A percentile compares a stretch with the other conserved stretches of the same genome.
phyloP scores from a whole-genome alignment of 2,797 vertebrate genomes.

The Rhabdophis nuchalis region DNA sequence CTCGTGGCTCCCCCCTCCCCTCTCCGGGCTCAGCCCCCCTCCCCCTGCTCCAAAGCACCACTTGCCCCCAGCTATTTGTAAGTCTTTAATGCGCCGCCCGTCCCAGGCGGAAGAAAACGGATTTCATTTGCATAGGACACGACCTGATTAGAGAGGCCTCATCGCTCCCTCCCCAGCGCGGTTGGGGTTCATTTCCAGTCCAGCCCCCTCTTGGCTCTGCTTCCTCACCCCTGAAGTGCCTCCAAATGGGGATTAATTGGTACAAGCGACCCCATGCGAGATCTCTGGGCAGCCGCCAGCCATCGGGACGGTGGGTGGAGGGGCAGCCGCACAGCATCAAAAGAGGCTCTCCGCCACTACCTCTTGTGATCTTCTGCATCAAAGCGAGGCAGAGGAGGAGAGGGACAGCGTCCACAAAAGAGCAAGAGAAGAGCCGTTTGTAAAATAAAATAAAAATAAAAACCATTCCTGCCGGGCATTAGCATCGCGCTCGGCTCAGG shows the following conservation, averaged over 20 bases:
- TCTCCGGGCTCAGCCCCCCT: neutral
- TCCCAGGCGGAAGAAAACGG: conserved; percentile 9
- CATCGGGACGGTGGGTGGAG: too few species aligned
- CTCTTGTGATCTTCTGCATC: too few species aligned
- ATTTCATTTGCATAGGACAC: neutral
- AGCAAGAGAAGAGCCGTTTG: neutral
- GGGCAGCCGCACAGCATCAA: neutral
- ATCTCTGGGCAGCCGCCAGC: neutral
- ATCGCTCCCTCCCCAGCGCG: neutral
- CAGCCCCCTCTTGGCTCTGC: neutral
- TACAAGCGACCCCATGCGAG: neutral
- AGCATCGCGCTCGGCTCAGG: neutral
- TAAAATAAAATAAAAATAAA: too few species aligned
- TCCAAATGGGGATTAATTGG: neutral
- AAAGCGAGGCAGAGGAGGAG: neutral
- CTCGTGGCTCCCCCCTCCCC: neutral
- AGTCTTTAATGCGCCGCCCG: neutral
- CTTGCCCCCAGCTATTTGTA: conserved; percentile 7
- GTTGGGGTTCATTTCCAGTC: neutral
- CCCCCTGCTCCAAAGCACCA: neutral
- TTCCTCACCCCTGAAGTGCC: neutral
- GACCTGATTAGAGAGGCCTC: neutral
- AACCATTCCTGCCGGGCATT: neutral
- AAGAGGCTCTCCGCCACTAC: neutral
- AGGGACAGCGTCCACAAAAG: neutral